Evolutionary conservation across 37 sponge, comb jelly and placozoan species (phyloP), one percentile per base, ranked within the genome.

Genomic region (Diacarnus erythraeanus): DNA sequence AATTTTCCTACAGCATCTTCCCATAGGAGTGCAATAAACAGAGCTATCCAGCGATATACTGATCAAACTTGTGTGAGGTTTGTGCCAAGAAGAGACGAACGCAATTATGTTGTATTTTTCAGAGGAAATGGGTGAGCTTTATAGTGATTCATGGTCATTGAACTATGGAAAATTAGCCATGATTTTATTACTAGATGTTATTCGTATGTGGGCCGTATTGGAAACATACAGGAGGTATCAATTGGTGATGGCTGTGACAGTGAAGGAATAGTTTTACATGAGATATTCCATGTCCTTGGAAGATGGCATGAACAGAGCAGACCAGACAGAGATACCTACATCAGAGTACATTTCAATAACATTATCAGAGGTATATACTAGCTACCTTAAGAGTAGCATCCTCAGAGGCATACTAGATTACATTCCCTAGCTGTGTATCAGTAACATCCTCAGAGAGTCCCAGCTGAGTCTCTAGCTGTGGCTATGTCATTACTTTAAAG

Each of bases 271-370:
- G 88, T 82, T 87, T 86, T 72, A 74, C 90, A 27, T 64, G 88
- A 59, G 90, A 81, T 21, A 25, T 40, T 71, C n/a, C 71, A 71
- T 23, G 71, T 42, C 15, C 42, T 71, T 21, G 71, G 71, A n/a
- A 66, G 94, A 18, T 89, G 94, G 94, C 94, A 93, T 43, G 94
- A 93, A 54, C 94, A 93, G 61, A 89, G 94, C 79, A 79, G 94
- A 79, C 87, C 90, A 27, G 94, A 93, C 84, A 78, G 94, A 74
- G 94, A 93, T 44, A 42, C 20, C 10, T 89, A 71, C 64, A 76
- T 93, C 37, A 79, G 23, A 3, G 80, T 93, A 47, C 38, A 83
- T 37, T 0, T 18, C 8, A 39, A 85, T 1, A 93, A 88, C 74
- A 78, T 93, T 25, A 65, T 31, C 33, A 47, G 56, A 61, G 88